A percentile compares a stretch with the other conserved stretches of the same genome.
Evolutionary conservation across 2,797 vertebrate genomes (phyloP).

Genomic region (Spinibarbus caldwelli): DNA sequence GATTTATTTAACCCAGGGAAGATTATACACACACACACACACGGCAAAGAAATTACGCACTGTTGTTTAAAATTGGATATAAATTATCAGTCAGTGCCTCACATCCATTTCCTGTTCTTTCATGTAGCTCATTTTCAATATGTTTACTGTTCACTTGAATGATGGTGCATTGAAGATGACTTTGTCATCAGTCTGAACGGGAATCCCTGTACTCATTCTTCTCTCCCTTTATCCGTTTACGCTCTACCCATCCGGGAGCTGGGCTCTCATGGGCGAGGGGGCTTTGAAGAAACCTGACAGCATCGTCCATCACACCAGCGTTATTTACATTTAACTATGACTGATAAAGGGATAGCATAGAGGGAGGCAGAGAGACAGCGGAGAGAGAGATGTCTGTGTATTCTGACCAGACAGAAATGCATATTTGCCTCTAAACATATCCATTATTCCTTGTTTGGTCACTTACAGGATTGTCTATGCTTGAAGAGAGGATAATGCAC

Average conservation of each 20-base stretch:
- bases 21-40: too few relatives aligned
- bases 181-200: conserved; percentile 37
- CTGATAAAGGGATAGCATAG: conserved; percentile 32
- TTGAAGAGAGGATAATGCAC: neutral
- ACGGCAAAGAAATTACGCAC: neutral
- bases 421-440: neutral
- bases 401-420: conserved; percentile 15
- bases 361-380: neutral
- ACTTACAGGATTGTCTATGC: neutral
- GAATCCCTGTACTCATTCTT: conserved; percentile 46
- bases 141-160: conserved; percentile 38
- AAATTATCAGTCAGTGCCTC: neutral
- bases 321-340: conserved; percentile 50
- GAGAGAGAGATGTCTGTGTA: neutral
- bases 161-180: conserved; percentile 30
- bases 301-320: conserved; percentile 52
- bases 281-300: conserved; percentile 53
- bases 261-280: conserved; percentile 45
- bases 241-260: conserved; percentile 44
- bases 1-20: neutral
- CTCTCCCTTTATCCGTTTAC: conserved; percentile 47
- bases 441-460: neutral
- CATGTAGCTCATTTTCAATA: conserved; percentile 23
- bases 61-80: neutral
- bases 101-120: conserved; percentile 20